Evolutionary conservation across 1,140 invertebrate genomes (phyloP).

Genomic region (Spodoptera litura): DNA sequence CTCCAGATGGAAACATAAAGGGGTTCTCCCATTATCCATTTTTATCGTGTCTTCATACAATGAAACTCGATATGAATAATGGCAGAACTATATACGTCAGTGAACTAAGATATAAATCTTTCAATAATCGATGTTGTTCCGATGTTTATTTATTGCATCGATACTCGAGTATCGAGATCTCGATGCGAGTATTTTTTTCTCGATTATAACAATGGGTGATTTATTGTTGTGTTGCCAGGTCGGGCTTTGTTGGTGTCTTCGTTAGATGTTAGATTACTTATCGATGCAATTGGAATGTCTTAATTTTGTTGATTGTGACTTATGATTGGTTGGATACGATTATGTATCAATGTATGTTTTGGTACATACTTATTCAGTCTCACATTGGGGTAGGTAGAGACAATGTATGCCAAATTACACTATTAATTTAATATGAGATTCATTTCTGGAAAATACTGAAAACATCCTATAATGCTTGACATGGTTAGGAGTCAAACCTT

Average conservation of each 20-base stretch:
- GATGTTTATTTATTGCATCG: conserved; percentile 81
- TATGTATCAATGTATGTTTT: no score
- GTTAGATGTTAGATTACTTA: background rate
- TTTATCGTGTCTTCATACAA: conserved; percentile 68
- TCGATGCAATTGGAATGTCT: background rate
- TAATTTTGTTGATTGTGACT: background rate
- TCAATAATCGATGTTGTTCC: conserved; percentile 77
- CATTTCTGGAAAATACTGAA: no score
- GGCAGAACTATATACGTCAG: conserved; percentile 65
- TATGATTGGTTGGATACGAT: background rate
- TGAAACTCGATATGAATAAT: conserved; percentile 76
- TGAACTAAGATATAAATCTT: conserved; percentile 79
- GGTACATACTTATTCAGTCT: no score
- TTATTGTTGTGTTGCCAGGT: conserved; percentile 59
- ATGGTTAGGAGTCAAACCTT: no score
- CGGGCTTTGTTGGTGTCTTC: conserved; percentile 28
- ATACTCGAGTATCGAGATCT: conserved; percentile 67
- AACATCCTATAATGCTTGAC: no score
- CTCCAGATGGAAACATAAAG: conserved; percentile 45
- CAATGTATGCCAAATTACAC: no score
- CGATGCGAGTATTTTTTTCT: conserved; percentile 64
- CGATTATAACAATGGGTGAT: conserved; percentile 76
- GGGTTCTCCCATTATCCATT: conserved; percentile 63
- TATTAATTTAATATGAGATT: no score
- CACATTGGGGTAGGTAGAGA: no score